These are phyloP conservation scores for Drosophila rubida DNA, from an alignment of 2,888 invertebrate species.

Conservation along the genomic window DNA sequence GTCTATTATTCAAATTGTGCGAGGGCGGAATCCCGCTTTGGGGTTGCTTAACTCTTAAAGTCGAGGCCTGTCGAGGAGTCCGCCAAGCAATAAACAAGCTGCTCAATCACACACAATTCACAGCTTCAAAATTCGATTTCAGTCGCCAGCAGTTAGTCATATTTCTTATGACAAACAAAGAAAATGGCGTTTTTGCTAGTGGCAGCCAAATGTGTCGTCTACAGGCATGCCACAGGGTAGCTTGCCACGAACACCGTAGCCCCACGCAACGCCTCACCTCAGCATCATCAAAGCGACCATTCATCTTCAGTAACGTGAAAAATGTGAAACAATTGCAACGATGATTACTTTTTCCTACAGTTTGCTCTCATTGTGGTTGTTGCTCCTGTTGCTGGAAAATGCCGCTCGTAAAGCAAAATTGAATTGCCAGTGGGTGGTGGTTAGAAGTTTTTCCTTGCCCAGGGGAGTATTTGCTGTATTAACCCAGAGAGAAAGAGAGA, in stretches of 20 bases:
- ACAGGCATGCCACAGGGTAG: constrained; percentile 61
- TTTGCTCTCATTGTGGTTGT: constrained; percentile 36
- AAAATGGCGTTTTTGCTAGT: constrained; percentile 39
- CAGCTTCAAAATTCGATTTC: constrained; percentile 59
- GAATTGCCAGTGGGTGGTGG: constrained; percentile 71
- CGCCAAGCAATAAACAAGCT: constrained; percentile 40
- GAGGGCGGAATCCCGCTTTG: background rate
- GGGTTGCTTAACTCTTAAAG: constrained; percentile 70
- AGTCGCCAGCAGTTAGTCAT: constrained; percentile 70
- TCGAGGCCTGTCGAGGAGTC: constrained; percentile 35
- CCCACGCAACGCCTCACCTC: constrained; percentile 5
- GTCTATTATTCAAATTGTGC: constrained; percentile 48
- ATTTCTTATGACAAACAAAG: constrained; percentile 56
- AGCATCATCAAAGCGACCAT: constrained; percentile 74
- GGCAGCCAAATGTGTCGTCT: constrained; percentile 65
- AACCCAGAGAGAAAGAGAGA: background rate
- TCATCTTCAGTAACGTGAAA: constrained; percentile 72
- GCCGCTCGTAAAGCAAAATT: constrained; percentile 73
- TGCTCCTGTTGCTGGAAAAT: constrained; percentile 44
- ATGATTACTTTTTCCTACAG: constrained; percentile 73
- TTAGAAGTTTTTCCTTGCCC: constrained; percentile 49
- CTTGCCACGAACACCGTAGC: constrained; percentile 15
- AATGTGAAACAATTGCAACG: constrained; percentile 80
- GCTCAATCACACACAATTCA: constrained; percentile 64
- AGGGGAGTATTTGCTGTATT: constrained; percentile 54